Conservation (phyloP, 2,113 vertebrate genomes). For the Cephalopholis sonnerati region DNA sequence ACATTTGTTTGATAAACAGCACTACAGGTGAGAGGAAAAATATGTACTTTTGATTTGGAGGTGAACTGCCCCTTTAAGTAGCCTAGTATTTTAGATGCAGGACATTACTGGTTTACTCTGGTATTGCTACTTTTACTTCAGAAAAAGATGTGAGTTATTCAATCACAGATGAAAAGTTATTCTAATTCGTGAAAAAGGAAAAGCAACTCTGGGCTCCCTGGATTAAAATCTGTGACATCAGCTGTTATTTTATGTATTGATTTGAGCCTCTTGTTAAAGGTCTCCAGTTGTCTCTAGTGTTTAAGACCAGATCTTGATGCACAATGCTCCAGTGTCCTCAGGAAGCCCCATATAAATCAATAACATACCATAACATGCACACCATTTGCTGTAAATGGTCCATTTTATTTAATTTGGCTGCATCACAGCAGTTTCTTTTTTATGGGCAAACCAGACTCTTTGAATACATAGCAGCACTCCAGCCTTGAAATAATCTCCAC, state of each 20-base stretch:
- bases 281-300: not conserved
- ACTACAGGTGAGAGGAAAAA: too few relatives aligned
- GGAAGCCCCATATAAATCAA: not conserved
- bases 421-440: not conserved
- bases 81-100: too few relatives aligned
- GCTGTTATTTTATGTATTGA: not conserved
- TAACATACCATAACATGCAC: not conserved
- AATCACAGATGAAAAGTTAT: too few relatives aligned
- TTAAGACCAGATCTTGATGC: not conserved
- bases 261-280: not conserved
- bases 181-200: too few relatives aligned
- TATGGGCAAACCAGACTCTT: not conserved
- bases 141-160: too few relatives aligned
- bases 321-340: not conserved
- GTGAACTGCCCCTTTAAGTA: too few relatives aligned
- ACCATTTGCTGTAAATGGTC: slow-evolving; percentile 1
- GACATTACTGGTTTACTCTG: too few relatives aligned
- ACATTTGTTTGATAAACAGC: too few relatives aligned
- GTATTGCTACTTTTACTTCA: too few relatives aligned
- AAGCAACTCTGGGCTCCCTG: too few relatives aligned
- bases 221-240: not conserved
- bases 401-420: slow-evolving; percentile 27
- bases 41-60: too few relatives aligned
- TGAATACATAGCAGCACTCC: not conserved
- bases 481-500: not conserved